Base-by-base conservation (phyloP, 2,888 invertebrate genomes). In the Pyrrhosoma nymphula region DNA sequence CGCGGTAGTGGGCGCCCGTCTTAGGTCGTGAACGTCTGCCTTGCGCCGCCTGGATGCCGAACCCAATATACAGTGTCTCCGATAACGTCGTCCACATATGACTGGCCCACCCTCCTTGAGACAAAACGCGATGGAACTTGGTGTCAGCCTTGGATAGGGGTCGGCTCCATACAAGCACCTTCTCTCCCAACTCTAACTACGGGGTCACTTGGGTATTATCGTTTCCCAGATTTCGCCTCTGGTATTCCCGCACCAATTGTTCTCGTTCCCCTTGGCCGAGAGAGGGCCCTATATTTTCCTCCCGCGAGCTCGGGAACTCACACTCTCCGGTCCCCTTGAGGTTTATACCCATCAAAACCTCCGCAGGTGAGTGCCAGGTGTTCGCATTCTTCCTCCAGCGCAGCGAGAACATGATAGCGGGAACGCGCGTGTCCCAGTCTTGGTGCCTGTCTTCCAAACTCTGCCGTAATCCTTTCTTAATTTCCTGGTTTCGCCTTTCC, bases 391-490 rank as follows among this genome's bases (percentile, higher is more conserved):
- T 93, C 23, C 95, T 82, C 1, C 56, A 89, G 3, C 95, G 89
- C 18, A 95, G 82, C 0, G 63, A 23, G 69, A 95, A 95, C 0
- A 95, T 69, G 30, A 95, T 95, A 12, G 60, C 30, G 14, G 95
- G 95, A 0, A 95, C 23, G 26, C 95, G 95, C 20, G 8, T 14
- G 30, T 20, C 75, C 75, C 75, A 75, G 12, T 75, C 75, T 20
- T 75, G 75, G 0, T 39, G 39, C n/a, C 47, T 47, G 0, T 89
- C 95, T 0, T 35, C 8, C 4, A 96, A 95, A 4, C 47, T 95
- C 69, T 96, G 96, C 95, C 96, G 95, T 0, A 96, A 95, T 0
- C 96, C 96, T 95, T 96, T 96, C 69, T 96, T 96, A 6, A 96
- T 95, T 18, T 96, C 96, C 82, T 96, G 96, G 47, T 96, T 96